Conservation (phyloP, 2,113 vertebrate species). For the Eira barbara region DNA sequence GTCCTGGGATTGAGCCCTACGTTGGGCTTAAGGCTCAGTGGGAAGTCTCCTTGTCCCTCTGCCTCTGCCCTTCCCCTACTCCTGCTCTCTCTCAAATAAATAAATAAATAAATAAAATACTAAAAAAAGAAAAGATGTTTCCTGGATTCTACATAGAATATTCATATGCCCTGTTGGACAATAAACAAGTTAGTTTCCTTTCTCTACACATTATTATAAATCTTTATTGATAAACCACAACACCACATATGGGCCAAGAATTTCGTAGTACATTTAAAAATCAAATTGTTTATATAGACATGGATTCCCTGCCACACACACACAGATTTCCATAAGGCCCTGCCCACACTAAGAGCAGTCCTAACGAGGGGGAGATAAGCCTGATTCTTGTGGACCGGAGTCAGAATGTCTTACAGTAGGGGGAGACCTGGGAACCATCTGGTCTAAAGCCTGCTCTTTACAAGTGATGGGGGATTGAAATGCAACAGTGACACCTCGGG, state of each 20-base stretch:
- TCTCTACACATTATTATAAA: not conserved
- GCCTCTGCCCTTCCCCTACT: too few relatives aligned
- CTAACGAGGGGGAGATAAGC: not conserved
- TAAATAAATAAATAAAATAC: too few relatives aligned
- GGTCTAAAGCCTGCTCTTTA: not conserved
- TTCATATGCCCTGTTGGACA: not conserved
- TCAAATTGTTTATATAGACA: not conserved
- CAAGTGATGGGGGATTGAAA: not conserved
- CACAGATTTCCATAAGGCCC: not conserved
- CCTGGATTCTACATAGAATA: not conserved
- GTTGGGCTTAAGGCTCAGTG: too few relatives aligned
- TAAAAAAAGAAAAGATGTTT: not conserved
- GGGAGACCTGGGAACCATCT: not conserved
- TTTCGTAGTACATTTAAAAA: not conserved
- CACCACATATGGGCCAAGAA: not conserved
- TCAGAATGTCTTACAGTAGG: not conserved
- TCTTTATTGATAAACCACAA: not conserved
- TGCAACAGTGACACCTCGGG: not conserved
- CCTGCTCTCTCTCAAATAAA: too few relatives aligned
- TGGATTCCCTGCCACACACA: not conserved
- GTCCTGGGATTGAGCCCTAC: too few relatives aligned
- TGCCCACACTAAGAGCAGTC: not conserved
- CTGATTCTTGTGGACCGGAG: not conserved
- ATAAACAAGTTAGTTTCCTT: not conserved
- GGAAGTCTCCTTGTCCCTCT: too few relatives aligned